Percentiles rank a stretch among this genome's conserved stretches.
Conservation (phyloP, 2,113 vertebrate genomes). For the Zeus faber region DNA sequence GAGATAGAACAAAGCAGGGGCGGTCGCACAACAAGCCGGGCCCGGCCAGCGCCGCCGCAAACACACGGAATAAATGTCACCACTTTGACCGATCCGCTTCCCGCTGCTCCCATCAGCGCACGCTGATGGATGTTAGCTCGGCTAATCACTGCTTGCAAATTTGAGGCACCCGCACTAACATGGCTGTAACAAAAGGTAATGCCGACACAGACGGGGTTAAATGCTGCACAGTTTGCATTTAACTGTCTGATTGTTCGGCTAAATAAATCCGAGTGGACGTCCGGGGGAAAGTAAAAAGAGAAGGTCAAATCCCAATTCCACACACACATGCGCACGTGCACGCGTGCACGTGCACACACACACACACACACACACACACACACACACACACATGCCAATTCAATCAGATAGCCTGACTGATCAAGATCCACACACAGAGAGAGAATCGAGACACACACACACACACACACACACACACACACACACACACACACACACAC, state of each 20-base stretch:
- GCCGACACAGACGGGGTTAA: no score
- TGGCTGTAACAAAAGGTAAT: no score
- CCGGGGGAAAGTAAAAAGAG: constrained; percentile 37
- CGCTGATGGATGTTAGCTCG: constrained; percentile 27
- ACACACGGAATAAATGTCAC: constrained; percentile 54
- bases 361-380: no score
- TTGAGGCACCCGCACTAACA: no score
- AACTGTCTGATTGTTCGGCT: not conserved
- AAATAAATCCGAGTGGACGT: not conserved
- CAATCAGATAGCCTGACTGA: constrained; percentile 33
- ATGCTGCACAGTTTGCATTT: not conserved
- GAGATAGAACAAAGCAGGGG: constrained; percentile 47
- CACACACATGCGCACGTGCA: constrained; percentile 49
- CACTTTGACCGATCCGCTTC: constrained; percentile 48
- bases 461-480: constrained; percentile 27
- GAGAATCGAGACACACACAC: constrained; percentile 7
- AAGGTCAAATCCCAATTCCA: constrained; percentile 35
- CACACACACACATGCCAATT: constrained; percentile 54
- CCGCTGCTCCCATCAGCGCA: constrained; percentile 38
- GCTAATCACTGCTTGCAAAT: constrained; percentile 17
- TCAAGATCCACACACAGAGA: constrained; percentile 21
- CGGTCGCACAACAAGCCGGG: constrained; percentile 42
- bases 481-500: constrained; percentile 16
- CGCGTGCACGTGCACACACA: no score
- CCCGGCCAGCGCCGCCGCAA: constrained; percentile 54